Percentiles rank a stretch among this genome's conserved stretches.
Conservation (phyloP, 2,113 vertebrate genomes). For the Brachirus orientalis region DNA sequence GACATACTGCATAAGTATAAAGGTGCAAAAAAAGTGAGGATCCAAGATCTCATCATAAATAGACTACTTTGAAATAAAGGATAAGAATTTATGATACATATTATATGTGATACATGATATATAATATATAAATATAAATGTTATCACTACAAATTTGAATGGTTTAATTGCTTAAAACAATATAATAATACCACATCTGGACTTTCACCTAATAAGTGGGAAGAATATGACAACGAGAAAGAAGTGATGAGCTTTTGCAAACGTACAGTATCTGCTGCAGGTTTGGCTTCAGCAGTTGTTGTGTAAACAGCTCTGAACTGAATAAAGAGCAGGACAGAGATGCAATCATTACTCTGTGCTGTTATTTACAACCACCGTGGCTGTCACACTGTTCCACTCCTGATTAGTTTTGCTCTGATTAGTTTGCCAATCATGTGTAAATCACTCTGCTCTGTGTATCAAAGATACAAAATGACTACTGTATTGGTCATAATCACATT, state of each 20-base stretch:
- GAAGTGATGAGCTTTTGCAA: background rate
- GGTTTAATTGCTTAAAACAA: too few relatives aligned
- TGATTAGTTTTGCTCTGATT: slow-evolving; percentile 14
- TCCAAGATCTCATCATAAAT: background rate
- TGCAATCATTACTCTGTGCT: background rate
- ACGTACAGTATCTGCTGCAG: background rate
- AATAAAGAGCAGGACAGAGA: background rate
- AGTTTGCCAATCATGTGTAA: slow-evolving; percentile 11
- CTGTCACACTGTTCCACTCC: background rate
- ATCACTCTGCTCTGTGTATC: background rate
- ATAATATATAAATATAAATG: too few relatives aligned
- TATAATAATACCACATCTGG: too few relatives aligned
- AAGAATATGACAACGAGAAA: too few relatives aligned
- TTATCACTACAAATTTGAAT: too few relatives aligned
- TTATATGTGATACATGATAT: too few relatives aligned
- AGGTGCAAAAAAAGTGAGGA: background rate
- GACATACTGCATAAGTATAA: too few relatives aligned
- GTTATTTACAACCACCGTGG: slow-evolving; percentile 17
- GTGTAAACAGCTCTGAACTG: background rate
- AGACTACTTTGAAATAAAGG: too few relatives aligned
- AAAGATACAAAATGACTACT: slow-evolving; percentile 4
- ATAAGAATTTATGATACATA: background rate
- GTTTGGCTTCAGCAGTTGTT: background rate
- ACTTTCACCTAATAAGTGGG: too few relatives aligned
- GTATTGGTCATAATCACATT: background rate